Percentiles rank a stretch among this genome's conserved stretches.
Evolutionary conservation across 2,797 vertebrate genomes (phyloP).

Genomic region (Oophaga sylvatica): DNA sequence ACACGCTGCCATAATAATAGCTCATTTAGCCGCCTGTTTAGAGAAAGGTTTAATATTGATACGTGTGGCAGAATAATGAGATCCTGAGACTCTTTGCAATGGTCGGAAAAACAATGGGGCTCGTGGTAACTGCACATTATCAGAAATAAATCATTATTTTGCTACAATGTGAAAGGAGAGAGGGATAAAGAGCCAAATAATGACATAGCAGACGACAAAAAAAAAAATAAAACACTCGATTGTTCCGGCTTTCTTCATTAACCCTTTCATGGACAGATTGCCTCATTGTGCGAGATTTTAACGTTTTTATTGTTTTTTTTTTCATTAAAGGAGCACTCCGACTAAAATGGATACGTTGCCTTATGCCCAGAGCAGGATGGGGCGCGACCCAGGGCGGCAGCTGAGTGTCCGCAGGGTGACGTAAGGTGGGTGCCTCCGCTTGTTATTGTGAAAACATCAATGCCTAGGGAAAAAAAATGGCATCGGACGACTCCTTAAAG

Average conservation of each 20-base stretch:
- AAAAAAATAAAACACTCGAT: slow-evolving; percentile 21
- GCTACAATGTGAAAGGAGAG: slow-evolving; percentile 66
- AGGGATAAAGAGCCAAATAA: slow-evolving; percentile 69
- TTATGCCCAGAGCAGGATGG: background rate
- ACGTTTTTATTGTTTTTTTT: background rate
- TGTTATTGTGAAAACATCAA: too few species aligned
- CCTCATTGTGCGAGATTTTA: background rate
- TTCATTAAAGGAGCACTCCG: background rate
- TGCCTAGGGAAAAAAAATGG: too few species aligned
- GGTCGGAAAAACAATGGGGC: slow-evolving; percentile 74
- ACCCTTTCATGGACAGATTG: slow-evolving; percentile 5
- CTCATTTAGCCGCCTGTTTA: slow-evolving; percentile 77
- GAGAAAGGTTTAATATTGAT: slow-evolving; percentile 80
- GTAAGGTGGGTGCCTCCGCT: too few species aligned
- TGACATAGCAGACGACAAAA: slow-evolving; percentile 64
- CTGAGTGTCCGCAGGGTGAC: too few species aligned
- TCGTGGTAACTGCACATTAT: slow-evolving; percentile 72
- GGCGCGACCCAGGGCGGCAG: background rate
- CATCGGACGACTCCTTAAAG: too few species aligned
- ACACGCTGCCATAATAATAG: slow-evolving; percentile 79
- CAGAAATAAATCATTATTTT: slow-evolving; percentile 76
- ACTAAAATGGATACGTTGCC: background rate
- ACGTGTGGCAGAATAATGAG: slow-evolving; percentile 76
- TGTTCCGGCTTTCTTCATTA: slow-evolving; percentile 3
- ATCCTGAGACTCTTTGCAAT: slow-evolving; percentile 75